Conservation (phyloP, 1,140 invertebrate genomes). For the Psix sp. region DNA sequence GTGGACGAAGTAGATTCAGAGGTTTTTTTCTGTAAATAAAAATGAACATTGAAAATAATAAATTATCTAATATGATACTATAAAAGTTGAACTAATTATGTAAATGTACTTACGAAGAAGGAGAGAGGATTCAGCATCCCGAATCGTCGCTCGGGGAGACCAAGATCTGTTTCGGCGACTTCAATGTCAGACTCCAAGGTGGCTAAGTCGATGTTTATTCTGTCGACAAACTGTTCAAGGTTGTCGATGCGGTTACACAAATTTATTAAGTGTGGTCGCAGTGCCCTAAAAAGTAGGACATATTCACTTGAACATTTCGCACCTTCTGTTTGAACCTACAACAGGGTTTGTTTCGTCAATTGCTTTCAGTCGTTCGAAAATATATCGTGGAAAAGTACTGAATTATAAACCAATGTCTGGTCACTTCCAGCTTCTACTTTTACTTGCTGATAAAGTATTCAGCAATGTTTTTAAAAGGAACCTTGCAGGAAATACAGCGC, state of each 20-base stretch:
- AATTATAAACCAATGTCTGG: no score
- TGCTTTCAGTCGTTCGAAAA: no score
- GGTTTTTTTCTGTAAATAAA: slow-evolving; percentile 51
- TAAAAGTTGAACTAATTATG: background rate
- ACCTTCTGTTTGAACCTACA: slow-evolving; percentile 58
- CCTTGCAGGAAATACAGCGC: no score
- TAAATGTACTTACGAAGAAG: slow-evolving; percentile 62
- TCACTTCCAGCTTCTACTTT: no score
- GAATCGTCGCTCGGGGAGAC: slow-evolving; percentile 50
- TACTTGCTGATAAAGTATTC: no score
- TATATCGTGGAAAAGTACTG: no score
- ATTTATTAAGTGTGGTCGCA: slow-evolving; percentile 54
- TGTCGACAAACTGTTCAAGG: slow-evolving; percentile 56
- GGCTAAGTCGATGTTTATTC: slow-evolving; percentile 48
- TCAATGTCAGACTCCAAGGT: slow-evolving; percentile 60
- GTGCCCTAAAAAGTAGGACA: slow-evolving; percentile 37
- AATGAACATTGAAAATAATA: background rate
- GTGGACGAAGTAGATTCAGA: slow-evolving; percentile 30
- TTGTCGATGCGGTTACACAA: slow-evolving; percentile 60
- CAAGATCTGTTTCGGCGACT: slow-evolving; percentile 47
- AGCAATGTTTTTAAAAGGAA: no score
- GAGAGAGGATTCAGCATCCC: slow-evolving; percentile 58
- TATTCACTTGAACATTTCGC: slow-evolving; percentile 58
- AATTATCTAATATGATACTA: no score
- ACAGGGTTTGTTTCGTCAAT: no score